Percentiles rank a stretch among this genome's conserved stretches.
phyloP scores from a whole-genome alignment of 2,888 invertebrate species.

The Acleris sparsana region DNA sequence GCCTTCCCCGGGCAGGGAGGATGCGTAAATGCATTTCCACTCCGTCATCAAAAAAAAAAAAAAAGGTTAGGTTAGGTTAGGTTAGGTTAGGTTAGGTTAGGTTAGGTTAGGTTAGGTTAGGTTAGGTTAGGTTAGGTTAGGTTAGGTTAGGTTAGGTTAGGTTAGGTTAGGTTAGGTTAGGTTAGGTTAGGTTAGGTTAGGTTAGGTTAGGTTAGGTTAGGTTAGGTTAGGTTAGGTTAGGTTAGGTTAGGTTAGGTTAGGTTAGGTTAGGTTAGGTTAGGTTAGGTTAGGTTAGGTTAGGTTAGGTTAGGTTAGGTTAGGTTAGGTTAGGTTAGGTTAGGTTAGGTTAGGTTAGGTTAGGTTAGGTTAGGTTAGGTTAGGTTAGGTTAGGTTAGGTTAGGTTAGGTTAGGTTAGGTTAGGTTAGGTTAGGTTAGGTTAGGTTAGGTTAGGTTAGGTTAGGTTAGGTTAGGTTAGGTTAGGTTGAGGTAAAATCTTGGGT shows the following conservation, averaged over 20 bases:
- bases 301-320: slow-evolving; percentile 34
- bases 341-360: slow-evolving; percentile 26
- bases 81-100: slow-evolving; percentile 20
- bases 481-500: too few species aligned
- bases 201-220: slow-evolving; percentile 26
- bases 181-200: slow-evolving; percentile 26
- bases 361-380: slow-evolving; percentile 28
- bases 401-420: slow-evolving; percentile 28
- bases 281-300: slow-evolving; percentile 34
- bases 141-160: slow-evolving; percentile 24
- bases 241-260: slow-evolving; percentile 34
- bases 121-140: slow-evolving; percentile 26
- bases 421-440: slow-evolving; percentile 28
- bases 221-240: slow-evolving; percentile 32
- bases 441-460: slow-evolving; percentile 26
- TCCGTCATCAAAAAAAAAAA: slow-evolving; percentile 8
- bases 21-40: too few species aligned
- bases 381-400: slow-evolving; percentile 28
- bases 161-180: slow-evolving; percentile 26
- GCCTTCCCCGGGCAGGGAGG: too few species aligned
- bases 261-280: slow-evolving; percentile 34
- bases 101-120: slow-evolving; percentile 27
- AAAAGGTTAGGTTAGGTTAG: slow-evolving; percentile 15
- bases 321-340: slow-evolving; percentile 27
- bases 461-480: too few species aligned